phyloP scores from a whole-genome alignment of 2,113 vertebrate genomes.

The Madoqua kirkii region DNA sequence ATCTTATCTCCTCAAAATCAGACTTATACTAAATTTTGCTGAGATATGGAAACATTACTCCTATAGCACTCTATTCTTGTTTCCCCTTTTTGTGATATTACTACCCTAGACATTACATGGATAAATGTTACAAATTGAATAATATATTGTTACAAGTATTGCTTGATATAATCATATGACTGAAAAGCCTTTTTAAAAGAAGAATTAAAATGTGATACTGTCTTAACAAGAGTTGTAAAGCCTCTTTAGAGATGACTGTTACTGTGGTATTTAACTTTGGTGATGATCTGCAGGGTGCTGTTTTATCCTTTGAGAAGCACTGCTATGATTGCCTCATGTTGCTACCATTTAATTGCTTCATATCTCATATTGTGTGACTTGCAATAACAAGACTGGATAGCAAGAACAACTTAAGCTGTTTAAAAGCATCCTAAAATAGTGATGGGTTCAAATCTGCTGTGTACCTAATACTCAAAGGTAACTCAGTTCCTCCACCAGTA shows the following conservation, averaged over 20 bases:
- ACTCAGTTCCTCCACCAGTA: neutral
- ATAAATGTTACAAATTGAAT: neutral
- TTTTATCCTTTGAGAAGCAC: neutral
- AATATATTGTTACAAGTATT: neutral
- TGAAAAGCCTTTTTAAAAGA: neutral
- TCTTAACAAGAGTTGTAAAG: neutral
- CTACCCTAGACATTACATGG: neutral
- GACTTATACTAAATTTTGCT: neutral
- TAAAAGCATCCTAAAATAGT: neutral
- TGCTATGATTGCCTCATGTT: neutral
- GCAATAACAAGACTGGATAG: neutral
- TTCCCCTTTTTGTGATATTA: neutral
- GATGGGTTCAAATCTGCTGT: neutral
- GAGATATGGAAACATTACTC: neutral
- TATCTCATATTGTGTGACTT: neutral
- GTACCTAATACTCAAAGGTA: neutral
- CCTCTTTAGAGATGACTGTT: neutral
- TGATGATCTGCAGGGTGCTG: neutral
- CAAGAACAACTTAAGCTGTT: neutral
- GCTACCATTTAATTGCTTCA: neutral
- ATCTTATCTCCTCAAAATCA: neutral
- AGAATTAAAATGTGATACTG: neutral
- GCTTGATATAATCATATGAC: neutral
- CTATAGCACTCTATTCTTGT: neutral
- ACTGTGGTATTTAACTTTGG: neutral